Conservation (phyloP, 1,140 invertebrate genomes). For the Himalopsyche phryganea region DNA sequence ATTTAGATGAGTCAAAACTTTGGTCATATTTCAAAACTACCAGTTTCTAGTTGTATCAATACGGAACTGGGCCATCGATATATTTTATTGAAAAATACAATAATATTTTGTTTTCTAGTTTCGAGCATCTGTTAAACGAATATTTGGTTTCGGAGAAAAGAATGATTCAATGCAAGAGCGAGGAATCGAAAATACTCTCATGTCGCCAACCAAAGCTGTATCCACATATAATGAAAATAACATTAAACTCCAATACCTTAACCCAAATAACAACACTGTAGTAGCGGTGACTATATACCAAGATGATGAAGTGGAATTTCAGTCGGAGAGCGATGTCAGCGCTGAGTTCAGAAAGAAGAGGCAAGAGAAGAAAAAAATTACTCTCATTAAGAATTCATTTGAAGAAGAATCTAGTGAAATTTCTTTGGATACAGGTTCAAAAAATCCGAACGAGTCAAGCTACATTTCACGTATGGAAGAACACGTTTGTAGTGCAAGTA, state of each 20-base stretch:
- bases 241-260: conserved; percentile 21
- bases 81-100: no score
- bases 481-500: neutral
- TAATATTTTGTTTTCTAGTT: conserved; percentile 34
- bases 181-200: conserved; percentile 24
- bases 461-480: neutral
- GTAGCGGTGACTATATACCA: conserved; percentile 23
- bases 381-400: neutral
- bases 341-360: conserved; percentile 4
- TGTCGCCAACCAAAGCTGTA: conserved; percentile 18
- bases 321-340: neutral
- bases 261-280: conserved; percentile 17
- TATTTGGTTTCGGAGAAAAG: conserved; percentile 25
- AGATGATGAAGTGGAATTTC: conserved; percentile 15
- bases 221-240: conserved; percentile 18
- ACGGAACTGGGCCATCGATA: no score
- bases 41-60: no score
- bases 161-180: conserved; percentile 22
- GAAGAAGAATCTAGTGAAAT: conserved; percentile 13
- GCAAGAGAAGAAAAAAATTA: conserved; percentile 14
- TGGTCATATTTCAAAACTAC: no score
- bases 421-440: conserved; percentile 5
- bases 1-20: no score
- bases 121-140: conserved; percentile 28
- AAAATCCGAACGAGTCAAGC: neutral